These are phyloP conservation scores for Rugalucina vietnamica DNA, from an alignment of 2,888 invertebrate species.

Conservation along the genomic window DNA sequence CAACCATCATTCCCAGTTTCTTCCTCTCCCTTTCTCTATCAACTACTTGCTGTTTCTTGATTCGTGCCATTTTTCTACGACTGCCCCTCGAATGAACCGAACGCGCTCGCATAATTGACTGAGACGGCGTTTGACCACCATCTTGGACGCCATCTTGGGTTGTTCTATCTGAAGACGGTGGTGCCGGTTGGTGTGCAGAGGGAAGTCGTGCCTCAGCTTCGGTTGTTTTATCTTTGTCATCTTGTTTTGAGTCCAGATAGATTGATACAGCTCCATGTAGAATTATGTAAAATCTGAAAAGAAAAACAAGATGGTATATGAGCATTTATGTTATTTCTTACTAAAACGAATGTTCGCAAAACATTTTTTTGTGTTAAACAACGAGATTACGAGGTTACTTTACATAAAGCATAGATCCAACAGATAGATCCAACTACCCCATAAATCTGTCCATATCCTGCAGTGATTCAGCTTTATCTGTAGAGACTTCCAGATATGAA, in stretches of 20 bases:
- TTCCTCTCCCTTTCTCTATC: constrained; percentile 22
- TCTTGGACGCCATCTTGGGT: constrained; percentile 14
- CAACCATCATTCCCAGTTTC: constrained; percentile 43
- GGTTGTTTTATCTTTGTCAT: constrained; percentile 35
- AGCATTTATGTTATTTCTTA: too few relatives aligned
- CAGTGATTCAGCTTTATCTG: too few relatives aligned
- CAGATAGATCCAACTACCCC: too few relatives aligned
- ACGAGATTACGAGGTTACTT: too few relatives aligned
- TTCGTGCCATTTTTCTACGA: background rate
- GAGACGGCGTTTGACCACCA: background rate
- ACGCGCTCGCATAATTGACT: background rate
- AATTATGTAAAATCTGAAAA: constrained; percentile 60
- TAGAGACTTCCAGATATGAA: too few relatives aligned
- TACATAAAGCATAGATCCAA: too few relatives aligned
- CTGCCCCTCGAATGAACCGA: background rate
- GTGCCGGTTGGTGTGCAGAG: constrained; percentile 18
- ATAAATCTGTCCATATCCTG: too few relatives aligned
- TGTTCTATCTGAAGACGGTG: background rate
- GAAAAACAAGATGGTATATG: background rate
- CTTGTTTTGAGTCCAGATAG: constrained; percentile 45
- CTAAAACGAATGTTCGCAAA: too few relatives aligned
- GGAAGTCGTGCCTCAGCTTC: background rate
- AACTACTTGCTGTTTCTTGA: background rate
- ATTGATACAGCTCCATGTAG: constrained; percentile 56
- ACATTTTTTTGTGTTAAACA: too few relatives aligned